A percentile compares a stretch with the other conserved stretches of the same genome.
Conservation (phyloP, 2,888 invertebrate genomes). For the Apomyelois bistriatella region DNA sequence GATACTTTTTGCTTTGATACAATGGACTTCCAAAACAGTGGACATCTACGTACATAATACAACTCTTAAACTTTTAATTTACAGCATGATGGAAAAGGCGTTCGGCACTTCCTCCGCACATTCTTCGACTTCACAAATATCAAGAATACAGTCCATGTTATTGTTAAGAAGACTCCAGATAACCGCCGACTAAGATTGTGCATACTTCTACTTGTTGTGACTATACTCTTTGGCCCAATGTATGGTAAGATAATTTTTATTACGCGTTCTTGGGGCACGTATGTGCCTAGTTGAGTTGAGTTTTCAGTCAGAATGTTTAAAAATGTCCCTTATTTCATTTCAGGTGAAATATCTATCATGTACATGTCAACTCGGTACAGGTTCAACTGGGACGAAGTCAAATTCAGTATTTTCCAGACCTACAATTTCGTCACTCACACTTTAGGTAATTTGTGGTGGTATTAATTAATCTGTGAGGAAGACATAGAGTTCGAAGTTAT, state of each 20-base stretch:
- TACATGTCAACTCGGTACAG: slow-evolving; percentile 65
- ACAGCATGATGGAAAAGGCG: slow-evolving; percentile 53
- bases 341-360: slow-evolving; percentile 65
- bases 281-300: too few relatives aligned
- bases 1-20: too few relatives aligned
- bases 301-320: not conserved
- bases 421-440: slow-evolving; percentile 66
- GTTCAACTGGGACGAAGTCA: slow-evolving; percentile 69
- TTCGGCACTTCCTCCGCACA: slow-evolving; percentile 39
- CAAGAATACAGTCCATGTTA: slow-evolving; percentile 62
- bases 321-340: slow-evolving; percentile 23
- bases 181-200: slow-evolving; percentile 47
- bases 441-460: too few relatives aligned
- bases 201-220: slow-evolving; percentile 57
- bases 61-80: too few relatives aligned
- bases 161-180: slow-evolving; percentile 64
- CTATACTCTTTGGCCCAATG: slow-evolving; percentile 74
- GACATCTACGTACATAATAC: too few relatives aligned
- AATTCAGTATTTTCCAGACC: slow-evolving; percentile 65
- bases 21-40: too few relatives aligned
- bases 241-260: slow-evolving; percentile 56
- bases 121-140: slow-evolving; percentile 63
- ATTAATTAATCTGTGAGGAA: too few relatives aligned
- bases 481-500: too few relatives aligned
- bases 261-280: too few relatives aligned